A percentile compares a stretch with the other conserved stretches of the same genome.
phyloP scores from a whole-genome alignment of 1,140 invertebrate genomes.

The Papilio aristodemus region DNA sequence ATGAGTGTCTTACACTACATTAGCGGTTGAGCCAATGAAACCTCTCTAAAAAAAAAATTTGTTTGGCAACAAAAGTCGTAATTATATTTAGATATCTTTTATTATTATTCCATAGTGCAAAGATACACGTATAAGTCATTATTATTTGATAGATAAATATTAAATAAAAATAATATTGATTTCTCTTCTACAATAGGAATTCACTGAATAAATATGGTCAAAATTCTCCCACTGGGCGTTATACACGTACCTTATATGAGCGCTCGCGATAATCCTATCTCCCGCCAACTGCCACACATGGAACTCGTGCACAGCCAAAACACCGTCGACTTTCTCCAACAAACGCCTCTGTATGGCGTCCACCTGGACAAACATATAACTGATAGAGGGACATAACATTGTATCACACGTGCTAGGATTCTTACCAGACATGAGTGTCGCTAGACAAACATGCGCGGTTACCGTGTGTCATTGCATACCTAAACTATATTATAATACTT shows the following conservation, averaged over 20 bases:
- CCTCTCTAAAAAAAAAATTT: no score
- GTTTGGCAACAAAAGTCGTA: background rate
- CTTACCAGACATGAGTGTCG: background rate
- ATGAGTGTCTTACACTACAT: background rate
- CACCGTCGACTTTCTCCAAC: slow-evolving; percentile 93
- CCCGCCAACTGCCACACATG: slow-evolving; percentile 97
- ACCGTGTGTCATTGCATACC: background rate
- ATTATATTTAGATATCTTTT: no score
- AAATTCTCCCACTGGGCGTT: background rate
- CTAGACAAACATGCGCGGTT: background rate
- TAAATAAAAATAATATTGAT: background rate
- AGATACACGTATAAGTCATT: no score
- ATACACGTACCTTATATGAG: slow-evolving; percentile 88
- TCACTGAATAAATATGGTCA: background rate
- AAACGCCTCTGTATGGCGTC: slow-evolving; percentile 92
- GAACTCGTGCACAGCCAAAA: slow-evolving; percentile 95
- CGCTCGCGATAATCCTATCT: slow-evolving; percentile 95
- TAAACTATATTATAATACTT: background rate
- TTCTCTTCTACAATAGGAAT: background rate
- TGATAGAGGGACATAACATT: background rate
- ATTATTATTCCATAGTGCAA: no score
- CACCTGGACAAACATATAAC: slow-evolving; percentile 79
- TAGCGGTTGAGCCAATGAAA: background rate
- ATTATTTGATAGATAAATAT: background rate
- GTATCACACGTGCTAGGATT: slow-evolving; percentile 17